Conservation (phyloP, 2,797 vertebrate species). For the Anguilla obscura region DNA sequence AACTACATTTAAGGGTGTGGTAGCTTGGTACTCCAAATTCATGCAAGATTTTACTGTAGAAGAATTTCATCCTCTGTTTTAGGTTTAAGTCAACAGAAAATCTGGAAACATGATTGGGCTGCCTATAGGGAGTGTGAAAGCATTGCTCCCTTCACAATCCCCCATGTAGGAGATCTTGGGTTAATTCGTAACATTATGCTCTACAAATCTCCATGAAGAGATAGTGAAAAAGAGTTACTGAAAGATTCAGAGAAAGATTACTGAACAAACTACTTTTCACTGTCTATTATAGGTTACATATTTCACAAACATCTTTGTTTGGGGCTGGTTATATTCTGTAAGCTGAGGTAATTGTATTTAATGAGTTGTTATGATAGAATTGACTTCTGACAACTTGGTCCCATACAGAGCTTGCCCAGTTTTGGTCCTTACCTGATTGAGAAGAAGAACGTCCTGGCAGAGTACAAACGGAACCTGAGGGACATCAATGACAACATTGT, state of each 20-base stretch:
- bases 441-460: conserved; percentile 73
- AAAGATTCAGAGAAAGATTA: neutral
- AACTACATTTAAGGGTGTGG: conserved; percentile 54
- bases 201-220: neutral
- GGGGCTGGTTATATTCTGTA: neutral
- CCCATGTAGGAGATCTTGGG: neutral
- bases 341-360: neutral
- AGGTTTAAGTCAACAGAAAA: conserved; percentile 65
- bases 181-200: neutral
- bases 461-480: conserved; percentile 67
- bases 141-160: conserved; percentile 52
- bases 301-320: neutral
- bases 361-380: neutral
- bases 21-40: conserved; percentile 71
- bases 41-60: conserved; percentile 73
- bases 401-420: conserved; percentile 60
- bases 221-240: neutral
- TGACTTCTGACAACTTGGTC: conserved; percentile 7
- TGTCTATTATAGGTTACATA: neutral
- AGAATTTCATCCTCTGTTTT: conserved; percentile 67
- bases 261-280: neutral
- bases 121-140: conserved; percentile 60
- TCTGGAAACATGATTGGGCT: conserved; percentile 63
- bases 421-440: conserved; percentile 81
- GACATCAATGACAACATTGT: conserved; percentile 40